Percentiles rank a stretch among this genome's conserved stretches.
Evolutionary conservation across 2,113 vertebrate species (phyloP).

Genomic region (Paraplagusia blochii): DNA sequence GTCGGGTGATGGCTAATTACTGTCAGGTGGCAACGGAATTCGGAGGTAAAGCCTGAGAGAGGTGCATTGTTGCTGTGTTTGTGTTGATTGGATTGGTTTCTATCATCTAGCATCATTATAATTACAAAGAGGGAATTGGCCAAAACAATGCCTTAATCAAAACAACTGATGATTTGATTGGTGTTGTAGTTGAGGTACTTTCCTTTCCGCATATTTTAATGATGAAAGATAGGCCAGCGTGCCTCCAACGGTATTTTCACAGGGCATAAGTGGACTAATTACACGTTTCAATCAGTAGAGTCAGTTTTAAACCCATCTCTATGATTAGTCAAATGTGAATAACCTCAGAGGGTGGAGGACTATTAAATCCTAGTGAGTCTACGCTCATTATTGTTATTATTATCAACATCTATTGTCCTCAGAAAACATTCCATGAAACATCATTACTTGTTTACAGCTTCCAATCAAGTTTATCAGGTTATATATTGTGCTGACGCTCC

Average conservation of each 20-base stretch:
- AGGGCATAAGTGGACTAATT: slow-evolving; percentile 1
- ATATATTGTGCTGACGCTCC: not conserved
- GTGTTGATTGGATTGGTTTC: no score
- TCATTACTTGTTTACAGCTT: not conserved
- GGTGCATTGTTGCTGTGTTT: not conserved
- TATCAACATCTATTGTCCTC: no score
- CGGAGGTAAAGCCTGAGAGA: not conserved
- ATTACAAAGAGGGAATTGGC: no score
- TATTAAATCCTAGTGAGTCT: not conserved
- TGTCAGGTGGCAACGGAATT: slow-evolving; percentile 6
- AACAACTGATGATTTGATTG: not conserved
- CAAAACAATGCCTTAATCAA: not conserved
- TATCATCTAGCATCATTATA: no score
- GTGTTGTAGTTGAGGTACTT: not conserved
- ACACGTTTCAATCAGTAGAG: not conserved
- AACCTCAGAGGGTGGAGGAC: not conserved
- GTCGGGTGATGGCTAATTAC: slow-evolving; percentile 9
- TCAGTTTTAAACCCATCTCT: not conserved
- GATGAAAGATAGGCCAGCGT: not conserved
- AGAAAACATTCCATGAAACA: not conserved
- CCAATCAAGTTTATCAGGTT: not conserved
- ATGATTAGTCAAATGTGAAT: not conserved
- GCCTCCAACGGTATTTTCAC: not conserved
- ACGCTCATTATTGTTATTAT: not conserved
- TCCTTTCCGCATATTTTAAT: not conserved